Evolutionary conservation across 2,113 vertebrate genomes (phyloP), one percentile per base, ranked within the genome.

Genomic region (Mustelus asterias): DNA sequence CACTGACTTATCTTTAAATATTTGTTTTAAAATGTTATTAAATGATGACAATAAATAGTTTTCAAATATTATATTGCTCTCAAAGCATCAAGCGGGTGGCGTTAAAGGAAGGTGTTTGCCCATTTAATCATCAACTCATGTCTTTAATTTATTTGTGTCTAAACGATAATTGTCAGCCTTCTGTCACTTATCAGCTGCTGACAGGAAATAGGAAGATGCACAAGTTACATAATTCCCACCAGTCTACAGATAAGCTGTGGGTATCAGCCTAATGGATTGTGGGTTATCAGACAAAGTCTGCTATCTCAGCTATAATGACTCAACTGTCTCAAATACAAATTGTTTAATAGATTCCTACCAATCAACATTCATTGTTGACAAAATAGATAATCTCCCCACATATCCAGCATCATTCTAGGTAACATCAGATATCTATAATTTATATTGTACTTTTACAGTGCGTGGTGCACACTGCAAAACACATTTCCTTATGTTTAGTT

Each of bases 181-280:
- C 96, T 96, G 96, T 97, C 96, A 97, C 96, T 96, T 97, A 96
- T 96, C 97, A 96, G 97, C 97, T 96, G 96, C 97, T 97, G 96
- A 67, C 97, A 97, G 97, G 96, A 97, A 98, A 97, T 96, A 97
- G 97, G 96, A 97, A 97, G 95, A 96, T 96, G 96, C 96, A 96
- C 96, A 96, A 97, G 96, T 96, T 96, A 96, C 96, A 97, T 96
- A 96, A 95, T 96, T 97, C 97, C 97, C 97, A 48, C 69, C 44
- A 54, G 67, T 54, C 6, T 26, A 96, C 96, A 96, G 96, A 97
- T 96, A 96, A 97, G 96, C 94, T 96, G 96, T 96, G 97, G 96
- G 94, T 97, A 97, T 96, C 96, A 96, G 96, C 95, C 96, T 97
- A 97, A 97, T 96, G 96, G 96, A 96, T 41, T 96, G 88, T 96